These are phyloP conservation scores for Rotaria socialis DNA, from an alignment of 2,888 invertebrate species.

Conservation along the genomic window DNA sequence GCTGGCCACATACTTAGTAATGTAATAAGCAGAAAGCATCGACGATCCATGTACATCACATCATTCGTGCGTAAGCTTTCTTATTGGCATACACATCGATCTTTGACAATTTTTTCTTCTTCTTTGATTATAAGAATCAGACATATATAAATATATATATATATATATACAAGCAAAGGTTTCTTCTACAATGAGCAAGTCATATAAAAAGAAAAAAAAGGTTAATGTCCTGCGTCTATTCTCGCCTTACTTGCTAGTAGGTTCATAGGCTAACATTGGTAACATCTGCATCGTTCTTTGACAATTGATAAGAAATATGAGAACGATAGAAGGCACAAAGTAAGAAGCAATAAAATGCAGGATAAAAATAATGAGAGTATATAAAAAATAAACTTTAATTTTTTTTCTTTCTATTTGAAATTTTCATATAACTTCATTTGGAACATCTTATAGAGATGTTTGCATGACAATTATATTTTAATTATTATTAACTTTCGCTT, in stretches of 20 bases:
- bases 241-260: not conserved
- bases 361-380: not conserved
- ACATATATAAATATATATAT: not conserved
- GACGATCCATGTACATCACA: not conserved
- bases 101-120: not conserved
- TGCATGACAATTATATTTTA: not conserved
- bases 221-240: not conserved
- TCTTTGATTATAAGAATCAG: not conserved
- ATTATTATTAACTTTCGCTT: too few relatives aligned
- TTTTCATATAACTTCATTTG: not conserved
- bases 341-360: not conserved
- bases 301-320: not conserved
- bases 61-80: slow-evolving; percentile 6
- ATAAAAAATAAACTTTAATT: not conserved
- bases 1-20: not conserved
- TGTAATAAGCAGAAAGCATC: not conserved
- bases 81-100: not conserved
- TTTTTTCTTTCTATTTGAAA: not conserved
- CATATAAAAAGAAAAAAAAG: not conserved
- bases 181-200: not conserved
- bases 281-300: slow-evolving; percentile 23
- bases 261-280: not conserved
- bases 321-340: not conserved
- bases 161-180: not conserved
- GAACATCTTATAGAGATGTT: not conserved